A percentile compares a stretch with the other conserved stretches of the same genome.
Conservation (phyloP, 2,797 vertebrate genomes). For the Bufotes viridis region DNA sequence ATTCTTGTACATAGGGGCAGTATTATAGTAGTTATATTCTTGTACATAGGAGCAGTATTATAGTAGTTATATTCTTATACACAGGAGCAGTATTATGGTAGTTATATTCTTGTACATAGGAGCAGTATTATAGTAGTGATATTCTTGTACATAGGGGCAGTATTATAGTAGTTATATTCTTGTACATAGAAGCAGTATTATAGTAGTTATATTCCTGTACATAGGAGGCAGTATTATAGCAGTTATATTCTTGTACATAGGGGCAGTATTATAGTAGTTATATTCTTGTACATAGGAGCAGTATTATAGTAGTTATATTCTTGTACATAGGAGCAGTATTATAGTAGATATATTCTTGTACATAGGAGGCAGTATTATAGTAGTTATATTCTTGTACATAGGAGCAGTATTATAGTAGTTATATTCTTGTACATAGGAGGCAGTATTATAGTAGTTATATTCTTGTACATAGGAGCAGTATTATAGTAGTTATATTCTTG, state of each 20-base stretch:
- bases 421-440: neutral
- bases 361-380: conserved; percentile 3
- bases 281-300: neutral
- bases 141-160: neutral
- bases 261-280: conserved; percentile 11
- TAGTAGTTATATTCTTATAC: too few relatives aligned
- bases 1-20: neutral
- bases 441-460: neutral
- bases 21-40: neutral
- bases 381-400: conserved; percentile 12
- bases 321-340: too few relatives aligned
- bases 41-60: too few relatives aligned
- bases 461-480: neutral
- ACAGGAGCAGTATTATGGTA: neutral
- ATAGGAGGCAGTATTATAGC: too few relatives aligned
- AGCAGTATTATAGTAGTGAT: neutral
- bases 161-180: neutral
- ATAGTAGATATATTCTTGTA: conserved; percentile 5
- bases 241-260: too few relatives aligned
- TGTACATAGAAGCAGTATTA: neutral
- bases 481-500: neutral
- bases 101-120: neutral
- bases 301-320: too few relatives aligned
- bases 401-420: neutral
- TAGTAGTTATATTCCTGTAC: neutral